Conservation (phyloP, 2,888 invertebrate species). For the Ochlodes sylvanus region DNA sequence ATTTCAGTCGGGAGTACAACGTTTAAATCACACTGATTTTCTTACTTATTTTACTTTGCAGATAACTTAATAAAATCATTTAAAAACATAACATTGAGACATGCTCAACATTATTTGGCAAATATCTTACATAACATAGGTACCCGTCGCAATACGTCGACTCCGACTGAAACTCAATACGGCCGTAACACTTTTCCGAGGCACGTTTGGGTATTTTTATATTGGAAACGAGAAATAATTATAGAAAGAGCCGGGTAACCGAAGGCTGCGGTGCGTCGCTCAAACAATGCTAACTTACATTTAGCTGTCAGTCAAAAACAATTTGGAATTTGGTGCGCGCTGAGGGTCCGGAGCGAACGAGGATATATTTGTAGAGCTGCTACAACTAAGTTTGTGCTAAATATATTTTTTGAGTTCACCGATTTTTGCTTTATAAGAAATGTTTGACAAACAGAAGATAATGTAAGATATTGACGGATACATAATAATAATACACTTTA, state of each 20-base stretch:
- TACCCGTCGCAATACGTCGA: not conserved
- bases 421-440: too few relatives aligned
- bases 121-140: not conserved
- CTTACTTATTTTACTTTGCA: too few relatives aligned
- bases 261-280: conserved; percentile 75
- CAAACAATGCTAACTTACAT: conserved; percentile 85
- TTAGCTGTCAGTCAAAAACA: conserved; percentile 86
- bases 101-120: not conserved
- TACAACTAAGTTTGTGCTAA: conserved; percentile 21
- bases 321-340: conserved; percentile 84
- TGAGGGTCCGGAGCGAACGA: conserved; percentile 71
- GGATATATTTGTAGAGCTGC: conserved; percentile 64
- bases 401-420: too few relatives aligned
- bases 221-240: conserved; percentile 69
- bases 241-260: conserved; percentile 72
- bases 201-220: conserved; percentile 40
- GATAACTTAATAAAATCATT: too few relatives aligned
- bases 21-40: too few relatives aligned
- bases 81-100: too few relatives aligned
- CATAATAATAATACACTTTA: too few relatives aligned
- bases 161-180: conserved; percentile 25
- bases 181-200: conserved; percentile 28
- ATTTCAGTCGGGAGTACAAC: too few relatives aligned
- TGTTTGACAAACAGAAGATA: too few relatives aligned
- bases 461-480: too few relatives aligned